Conservation (phyloP, 1,140 invertebrate species). For the Drosophila parvula region DNA sequence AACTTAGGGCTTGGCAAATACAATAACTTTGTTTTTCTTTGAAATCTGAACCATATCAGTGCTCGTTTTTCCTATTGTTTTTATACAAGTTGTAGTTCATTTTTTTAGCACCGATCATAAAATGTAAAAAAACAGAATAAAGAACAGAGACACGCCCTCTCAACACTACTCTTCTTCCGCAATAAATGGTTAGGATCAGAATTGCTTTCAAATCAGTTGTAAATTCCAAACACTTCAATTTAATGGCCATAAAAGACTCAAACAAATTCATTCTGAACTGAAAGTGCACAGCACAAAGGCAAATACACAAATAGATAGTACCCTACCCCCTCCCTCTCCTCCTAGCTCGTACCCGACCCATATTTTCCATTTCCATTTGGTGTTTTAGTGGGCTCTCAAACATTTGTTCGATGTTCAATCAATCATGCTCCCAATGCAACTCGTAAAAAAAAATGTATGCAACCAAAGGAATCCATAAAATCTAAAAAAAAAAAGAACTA, state of each 20-base stretch:
- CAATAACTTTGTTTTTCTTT: not conserved
- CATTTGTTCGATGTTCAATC: constrained; percentile 46
- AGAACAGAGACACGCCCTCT: constrained; percentile 3
- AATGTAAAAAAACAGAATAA: not conserved
- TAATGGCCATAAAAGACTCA: constrained; percentile 46
- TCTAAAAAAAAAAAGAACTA: constrained; percentile 8
- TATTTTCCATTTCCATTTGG: constrained; percentile 34
- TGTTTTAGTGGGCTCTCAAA: constrained; percentile 22
- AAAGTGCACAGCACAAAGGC: constrained; percentile 22
- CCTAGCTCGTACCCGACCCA: not conserved
- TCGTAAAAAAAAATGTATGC: constrained; percentile 49
- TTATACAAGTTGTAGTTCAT: not conserved
- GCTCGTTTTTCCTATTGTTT: no score
- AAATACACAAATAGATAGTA: constrained; percentile 35
- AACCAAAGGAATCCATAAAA: constrained; percentile 19
- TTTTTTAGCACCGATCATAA: constrained; percentile 1
- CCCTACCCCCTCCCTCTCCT: not conserved
- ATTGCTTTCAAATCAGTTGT: constrained; percentile 27
- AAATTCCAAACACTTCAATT: constrained; percentile 49
- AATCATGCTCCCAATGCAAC: constrained; percentile 51
- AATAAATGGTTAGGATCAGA: constrained; percentile 15
- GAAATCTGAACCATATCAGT: not conserved
- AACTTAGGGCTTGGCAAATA: not conserved
- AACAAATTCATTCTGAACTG: constrained; percentile 4
- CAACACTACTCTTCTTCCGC: no score